phyloP scores from a whole-genome alignment of 2,797 vertebrate genomes.

The Peromyscus melanophrys region DNA sequence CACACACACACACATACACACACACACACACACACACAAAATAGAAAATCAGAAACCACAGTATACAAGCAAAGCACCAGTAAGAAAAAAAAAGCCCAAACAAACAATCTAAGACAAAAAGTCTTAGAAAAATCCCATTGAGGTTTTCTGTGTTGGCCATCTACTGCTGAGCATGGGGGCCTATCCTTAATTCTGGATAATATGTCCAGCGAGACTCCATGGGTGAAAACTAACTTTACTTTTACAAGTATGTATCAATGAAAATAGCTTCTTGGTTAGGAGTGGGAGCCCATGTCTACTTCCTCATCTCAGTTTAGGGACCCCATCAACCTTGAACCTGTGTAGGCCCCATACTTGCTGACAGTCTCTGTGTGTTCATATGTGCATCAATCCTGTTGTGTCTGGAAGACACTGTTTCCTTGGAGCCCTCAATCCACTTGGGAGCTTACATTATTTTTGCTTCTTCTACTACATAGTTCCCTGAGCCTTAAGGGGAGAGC shows the following conservation, averaged over 20 bases:
- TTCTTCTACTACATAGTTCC: not conserved
- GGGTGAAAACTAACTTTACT: not conserved
- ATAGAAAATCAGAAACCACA: not conserved
- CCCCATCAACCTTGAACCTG: not conserved
- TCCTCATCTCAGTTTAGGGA: not conserved
- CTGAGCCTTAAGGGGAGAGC: not conserved
- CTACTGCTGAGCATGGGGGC: too few relatives aligned
- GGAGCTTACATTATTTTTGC: not conserved
- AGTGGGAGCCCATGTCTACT: not conserved
- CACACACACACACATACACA: not conserved
- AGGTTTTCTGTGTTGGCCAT: not conserved
- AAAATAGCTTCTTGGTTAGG: not conserved
- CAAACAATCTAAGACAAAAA: not conserved
- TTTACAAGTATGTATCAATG: not conserved
- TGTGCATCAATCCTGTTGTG: not conserved
- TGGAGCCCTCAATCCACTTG: not conserved
- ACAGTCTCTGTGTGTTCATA: not conserved
- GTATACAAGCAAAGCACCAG: not conserved
- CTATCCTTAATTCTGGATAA: not conserved
- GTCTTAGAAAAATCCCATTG: not conserved
- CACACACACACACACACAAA: not conserved
- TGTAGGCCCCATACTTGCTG: not conserved
- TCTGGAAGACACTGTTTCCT: not conserved
- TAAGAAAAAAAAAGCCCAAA: not conserved
- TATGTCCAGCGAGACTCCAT: not conserved